Conservation (phyloP, 2,888 invertebrate genomes). For the Dysmachus trigonus region DNA sequence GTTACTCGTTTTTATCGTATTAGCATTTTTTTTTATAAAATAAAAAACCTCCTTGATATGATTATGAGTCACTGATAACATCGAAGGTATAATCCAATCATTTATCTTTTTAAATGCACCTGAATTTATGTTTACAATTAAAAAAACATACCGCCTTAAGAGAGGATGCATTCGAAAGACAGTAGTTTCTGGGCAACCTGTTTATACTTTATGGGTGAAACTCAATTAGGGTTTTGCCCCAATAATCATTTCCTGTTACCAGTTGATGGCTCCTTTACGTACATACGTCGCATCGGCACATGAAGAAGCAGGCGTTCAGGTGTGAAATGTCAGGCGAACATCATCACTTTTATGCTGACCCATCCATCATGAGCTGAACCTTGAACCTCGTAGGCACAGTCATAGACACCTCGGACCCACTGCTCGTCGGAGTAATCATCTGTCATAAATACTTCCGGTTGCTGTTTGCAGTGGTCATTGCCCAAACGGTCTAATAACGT, state of each 20-base stretch:
- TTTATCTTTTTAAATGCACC: neutral
- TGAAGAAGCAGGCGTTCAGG: constrained; percentile 19
- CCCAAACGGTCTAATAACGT: constrained; percentile 26
- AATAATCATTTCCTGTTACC: constrained; percentile 31
- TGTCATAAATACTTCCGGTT: constrained; percentile 50
- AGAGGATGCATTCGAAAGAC: neutral
- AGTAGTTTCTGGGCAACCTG: neutral
- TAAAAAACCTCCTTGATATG: no score
- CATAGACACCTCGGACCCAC: neutral
- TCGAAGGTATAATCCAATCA: neutral
- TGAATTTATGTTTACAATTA: neutral
- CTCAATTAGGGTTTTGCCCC: neutral
- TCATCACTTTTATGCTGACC: constrained; percentile 31
- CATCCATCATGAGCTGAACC: constrained; percentile 19
- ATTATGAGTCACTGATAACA: neutral
- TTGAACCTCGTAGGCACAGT: neutral
- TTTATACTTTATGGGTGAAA: neutral
- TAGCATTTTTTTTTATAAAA: neutral
- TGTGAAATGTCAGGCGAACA: constrained; percentile 23
- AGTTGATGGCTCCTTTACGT: constrained; percentile 24
- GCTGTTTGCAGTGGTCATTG: constrained; percentile 47
- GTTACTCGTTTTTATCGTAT: neutral
- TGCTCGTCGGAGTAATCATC: constrained; percentile 44
- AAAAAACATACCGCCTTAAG: neutral
- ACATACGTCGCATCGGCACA: neutral